Conservation (phyloP, 2,888 invertebrate species). For the Lydus trimaculatus region DNA sequence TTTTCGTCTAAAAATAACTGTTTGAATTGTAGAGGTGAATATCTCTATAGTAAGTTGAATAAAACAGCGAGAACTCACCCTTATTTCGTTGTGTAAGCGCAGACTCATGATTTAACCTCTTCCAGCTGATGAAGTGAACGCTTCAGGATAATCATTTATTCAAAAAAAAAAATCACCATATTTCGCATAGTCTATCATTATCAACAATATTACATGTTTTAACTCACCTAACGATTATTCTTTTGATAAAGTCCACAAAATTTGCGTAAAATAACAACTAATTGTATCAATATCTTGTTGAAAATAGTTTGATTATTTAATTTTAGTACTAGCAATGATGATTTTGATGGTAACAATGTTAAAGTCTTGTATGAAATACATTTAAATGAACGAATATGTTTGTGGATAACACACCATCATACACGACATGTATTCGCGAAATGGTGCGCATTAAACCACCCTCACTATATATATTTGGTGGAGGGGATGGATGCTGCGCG, state of each 20-base stretch:
- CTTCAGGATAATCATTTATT: background rate
- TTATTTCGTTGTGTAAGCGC: background rate
- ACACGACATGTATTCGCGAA: constrained; percentile 47
- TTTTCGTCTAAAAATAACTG: background rate
- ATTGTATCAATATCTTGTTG: background rate
- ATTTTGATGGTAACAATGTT: background rate
- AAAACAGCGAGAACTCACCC: background rate
- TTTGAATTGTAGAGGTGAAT: background rate
- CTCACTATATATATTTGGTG: constrained; percentile 54
- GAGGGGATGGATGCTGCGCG: constrained; percentile 59
- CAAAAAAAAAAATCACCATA: constrained; percentile 1
- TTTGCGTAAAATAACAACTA: background rate
- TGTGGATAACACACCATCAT: constrained; percentile 33
- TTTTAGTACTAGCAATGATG: background rate
- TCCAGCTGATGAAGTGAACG: constrained; percentile 2
- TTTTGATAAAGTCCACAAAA: background rate
- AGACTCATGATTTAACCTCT: constrained; percentile 10
- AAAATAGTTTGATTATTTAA: too few species aligned
- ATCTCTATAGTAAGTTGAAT: background rate
- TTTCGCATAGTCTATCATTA: background rate
- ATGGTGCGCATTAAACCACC: constrained; percentile 53
- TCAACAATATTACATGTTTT: background rate
- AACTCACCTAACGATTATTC: background rate
- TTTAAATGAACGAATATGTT: constrained; percentile 13
- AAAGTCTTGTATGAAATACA: background rate